These are phyloP conservation scores for Mohoua ochrocephala DNA, from an alignment of 2,113 vertebrate species.

Conservation along the genomic window DNA sequence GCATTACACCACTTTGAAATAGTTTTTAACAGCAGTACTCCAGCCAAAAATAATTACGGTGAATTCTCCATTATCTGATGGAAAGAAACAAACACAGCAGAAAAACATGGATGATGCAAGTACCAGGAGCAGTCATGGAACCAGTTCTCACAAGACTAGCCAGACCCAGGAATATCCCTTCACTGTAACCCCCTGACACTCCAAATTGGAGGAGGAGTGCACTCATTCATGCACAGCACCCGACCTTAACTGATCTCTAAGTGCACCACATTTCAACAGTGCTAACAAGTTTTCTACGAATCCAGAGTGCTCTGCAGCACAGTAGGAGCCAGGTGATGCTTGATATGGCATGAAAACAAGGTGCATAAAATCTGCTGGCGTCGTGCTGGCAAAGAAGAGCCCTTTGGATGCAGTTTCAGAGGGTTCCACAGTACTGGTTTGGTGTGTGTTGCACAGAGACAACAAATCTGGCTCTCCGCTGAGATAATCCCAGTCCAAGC, in stretches of 20 bases:
- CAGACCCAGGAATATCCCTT: background rate
- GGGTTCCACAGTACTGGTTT: background rate
- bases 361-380: background rate
- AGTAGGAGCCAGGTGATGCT: background rate
- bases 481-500: background rate
- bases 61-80: background rate
- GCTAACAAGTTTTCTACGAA: conserved; percentile 33
- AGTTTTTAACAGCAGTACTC: background rate
- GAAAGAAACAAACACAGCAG: background rate
- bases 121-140: background rate
- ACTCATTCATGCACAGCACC: background rate
- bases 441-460: accelerated
- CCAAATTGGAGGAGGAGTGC: background rate
- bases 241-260: background rate
- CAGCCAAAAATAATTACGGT: conserved; percentile 13
- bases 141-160: background rate
- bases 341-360: background rate
- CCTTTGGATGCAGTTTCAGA: background rate
- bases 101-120: conserved; percentile 6
- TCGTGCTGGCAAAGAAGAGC: background rate
- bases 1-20: background rate
- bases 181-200: background rate
- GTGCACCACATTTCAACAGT: background rate
- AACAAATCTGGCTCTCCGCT: background rate
- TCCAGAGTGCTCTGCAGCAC: background rate